Conservation (phyloP, 2,113 vertebrate genomes). For the Amphilophus citrinellus region DNA sequence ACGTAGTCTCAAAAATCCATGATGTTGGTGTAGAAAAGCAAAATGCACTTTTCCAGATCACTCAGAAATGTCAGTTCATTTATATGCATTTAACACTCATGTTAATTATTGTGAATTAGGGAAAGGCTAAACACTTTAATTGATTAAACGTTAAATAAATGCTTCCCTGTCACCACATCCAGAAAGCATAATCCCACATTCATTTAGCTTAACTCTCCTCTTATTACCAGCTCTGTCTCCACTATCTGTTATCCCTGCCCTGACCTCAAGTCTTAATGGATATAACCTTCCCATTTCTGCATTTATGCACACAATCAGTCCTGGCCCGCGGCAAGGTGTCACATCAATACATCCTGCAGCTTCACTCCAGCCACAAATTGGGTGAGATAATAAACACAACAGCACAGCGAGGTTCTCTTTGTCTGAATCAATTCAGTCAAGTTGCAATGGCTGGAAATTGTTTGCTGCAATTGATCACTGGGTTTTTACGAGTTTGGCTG, state of each 20-base stretch:
- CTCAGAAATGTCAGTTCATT: neutral
- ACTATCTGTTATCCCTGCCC: constrained; percentile 30
- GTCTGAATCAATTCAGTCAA: constrained; percentile 50
- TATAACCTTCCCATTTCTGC: constrained; percentile 54
- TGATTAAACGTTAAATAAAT: constrained; percentile 1
- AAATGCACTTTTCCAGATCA: neutral
- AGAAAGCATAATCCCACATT: constrained; percentile 12
- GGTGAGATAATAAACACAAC: constrained; percentile 62
- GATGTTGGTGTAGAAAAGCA: neutral
- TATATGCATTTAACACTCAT: neutral
- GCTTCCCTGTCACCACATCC: constrained; percentile 14
- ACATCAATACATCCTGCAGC: constrained; percentile 62
- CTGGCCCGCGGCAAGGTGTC: constrained; percentile 57
- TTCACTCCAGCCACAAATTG: constrained; percentile 57
- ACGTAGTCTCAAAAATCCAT: neutral
- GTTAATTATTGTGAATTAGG: neutral
- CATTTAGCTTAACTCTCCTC: neutral
- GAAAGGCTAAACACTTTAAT: constrained; percentile 2
- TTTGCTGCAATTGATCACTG: constrained; percentile 3
- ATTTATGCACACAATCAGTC: constrained; percentile 58
- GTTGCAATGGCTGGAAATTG: constrained; percentile 3
- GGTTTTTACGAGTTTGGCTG: constrained; percentile 5
- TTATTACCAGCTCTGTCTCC: constrained; percentile 6
- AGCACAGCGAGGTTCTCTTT: constrained; percentile 40
- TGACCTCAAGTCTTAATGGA: constrained; percentile 65